These are phyloP conservation scores for Drosophila fungiperda DNA, from an alignment of 2,888 invertebrate species.

Conservation along the genomic window DNA sequence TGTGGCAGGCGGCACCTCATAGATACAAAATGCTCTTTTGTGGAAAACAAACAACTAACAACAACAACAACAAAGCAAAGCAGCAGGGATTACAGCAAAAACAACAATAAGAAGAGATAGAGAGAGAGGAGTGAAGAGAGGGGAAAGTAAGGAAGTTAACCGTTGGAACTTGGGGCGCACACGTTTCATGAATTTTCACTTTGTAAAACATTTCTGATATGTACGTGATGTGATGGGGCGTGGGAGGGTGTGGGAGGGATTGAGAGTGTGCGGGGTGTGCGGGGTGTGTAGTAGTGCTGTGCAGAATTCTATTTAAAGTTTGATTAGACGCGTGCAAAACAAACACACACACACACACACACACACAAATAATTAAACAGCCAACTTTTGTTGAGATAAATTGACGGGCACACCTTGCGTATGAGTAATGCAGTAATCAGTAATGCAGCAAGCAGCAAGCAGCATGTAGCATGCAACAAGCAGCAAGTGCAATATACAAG, in stretches of 20 bases:
- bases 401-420: slow-evolving; percentile 69
- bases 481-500: neutral
- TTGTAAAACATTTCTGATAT: slow-evolving; percentile 79
- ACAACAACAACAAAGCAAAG: slow-evolving; percentile 28
- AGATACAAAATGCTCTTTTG: slow-evolving; percentile 74
- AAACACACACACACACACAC: slow-evolving; percentile 6
- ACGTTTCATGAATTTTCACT: slow-evolving; percentile 78
- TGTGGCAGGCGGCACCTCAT: slow-evolving; percentile 70
- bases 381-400: slow-evolving; percentile 58
- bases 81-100: slow-evolving; percentile 15
- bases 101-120: slow-evolving; percentile 1
- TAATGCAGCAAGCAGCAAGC: slow-evolving; percentile 2
- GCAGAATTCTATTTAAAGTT: slow-evolving; percentile 77
- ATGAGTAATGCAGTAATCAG: slow-evolving; percentile 49
- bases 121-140: slow-evolving; percentile 8
- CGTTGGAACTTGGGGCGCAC: slow-evolving; percentile 59
- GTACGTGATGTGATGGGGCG: slow-evolving; percentile 56
- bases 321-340: slow-evolving; percentile 65
- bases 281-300: slow-evolving; percentile 16
- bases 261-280: no score
- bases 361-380: slow-evolving; percentile 69
- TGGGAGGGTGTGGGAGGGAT: neutral
- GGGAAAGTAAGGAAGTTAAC: slow-evolving; percentile 65
- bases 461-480: neutral
- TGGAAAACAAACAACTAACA: slow-evolving; percentile 56